Base-by-base conservation (phyloP, 2,888 invertebrate species). In the Patella ulyssiponensis region DNA sequence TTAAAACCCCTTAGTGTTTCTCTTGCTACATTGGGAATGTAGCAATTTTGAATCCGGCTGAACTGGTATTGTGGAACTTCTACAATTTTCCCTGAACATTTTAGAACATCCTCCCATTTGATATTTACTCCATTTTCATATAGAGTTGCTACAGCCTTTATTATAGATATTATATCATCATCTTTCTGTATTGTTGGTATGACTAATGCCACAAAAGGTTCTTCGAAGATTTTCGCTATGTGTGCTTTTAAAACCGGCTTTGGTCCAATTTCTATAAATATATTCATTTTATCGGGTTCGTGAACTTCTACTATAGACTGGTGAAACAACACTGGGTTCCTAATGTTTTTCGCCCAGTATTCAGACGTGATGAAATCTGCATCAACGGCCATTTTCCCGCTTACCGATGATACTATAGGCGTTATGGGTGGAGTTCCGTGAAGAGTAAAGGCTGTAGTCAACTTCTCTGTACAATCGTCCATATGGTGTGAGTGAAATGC, bases 41-140 rank as follows among this genome's bases (percentile, higher is more conserved):
- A 79, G 0, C 82, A 69, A 1, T 76, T 71, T 52, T 79, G 78
- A 23, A 78, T 70, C 64, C 78, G 80, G 51, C 81, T 74, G 58
- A 84, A 85, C 11, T 27, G 56, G 69, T 85, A 85, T 56, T 76
- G 82, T 20, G 86, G 86, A 27, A 83, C 69, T 33, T 33, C 33
- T 33, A 33, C 7, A 33, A 33, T 5, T 33, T 33, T 33, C 7
- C 33, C 33, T 33, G 33, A 33, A 33, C 33, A 33, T 5, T 33
- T 33, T 33, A 33, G 4, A 7, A 33, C 33, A 33, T 33, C 33
- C 7, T 64, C 64, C 64, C 64, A 64, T 3, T 64, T 64, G 12
- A 64, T n/a, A 64, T 64, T 7, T 64, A 20, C 23, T 64, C 64
- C 64, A 20, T 64, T 20, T 11, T 64, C 23, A 23, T 64, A 64